Conservation (phyloP, 2,113 vertebrate species). For the Ovis canadensis region DNA sequence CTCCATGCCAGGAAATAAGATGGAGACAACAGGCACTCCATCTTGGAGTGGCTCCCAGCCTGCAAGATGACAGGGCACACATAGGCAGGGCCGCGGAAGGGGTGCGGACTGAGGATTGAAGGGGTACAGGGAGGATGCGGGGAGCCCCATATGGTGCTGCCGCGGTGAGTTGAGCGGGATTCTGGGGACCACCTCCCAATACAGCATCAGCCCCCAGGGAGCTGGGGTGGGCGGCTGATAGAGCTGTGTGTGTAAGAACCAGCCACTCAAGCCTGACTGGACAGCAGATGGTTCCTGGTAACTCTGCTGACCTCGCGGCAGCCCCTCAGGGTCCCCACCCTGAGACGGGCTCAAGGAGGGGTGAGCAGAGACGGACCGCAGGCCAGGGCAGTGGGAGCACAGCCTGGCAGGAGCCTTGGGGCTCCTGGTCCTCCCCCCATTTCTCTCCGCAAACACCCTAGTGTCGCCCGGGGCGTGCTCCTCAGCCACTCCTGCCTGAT, state of each 20-base stretch:
- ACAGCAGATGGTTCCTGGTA: neutral
- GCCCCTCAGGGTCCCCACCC: neutral
- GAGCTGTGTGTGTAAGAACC: neutral
- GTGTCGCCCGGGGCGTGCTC: neutral
- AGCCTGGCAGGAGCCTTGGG: neutral
- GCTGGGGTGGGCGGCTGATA: too few relatives aligned
- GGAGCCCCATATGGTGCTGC: neutral
- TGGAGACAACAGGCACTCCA: neutral
- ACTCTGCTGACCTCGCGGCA: neutral
- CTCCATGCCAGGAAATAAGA: neutral
- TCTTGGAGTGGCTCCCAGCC: neutral
- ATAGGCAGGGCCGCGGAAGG: neutral
- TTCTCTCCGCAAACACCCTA: neutral
- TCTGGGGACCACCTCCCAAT: neutral
- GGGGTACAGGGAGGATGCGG: neutral
- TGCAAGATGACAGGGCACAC: neutral
- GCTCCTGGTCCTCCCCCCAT: neutral
- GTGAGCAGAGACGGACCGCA: neutral
- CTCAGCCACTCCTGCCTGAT: constrained; percentile 22
- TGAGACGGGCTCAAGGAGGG: neutral
- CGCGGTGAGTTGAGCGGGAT: neutral
- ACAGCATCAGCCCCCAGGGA: neutral
- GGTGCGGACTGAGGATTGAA: rapidly evolving
- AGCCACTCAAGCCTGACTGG: neutral
- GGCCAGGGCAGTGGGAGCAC: neutral